A percentile compares a stretch with the other conserved stretches of the same genome.
phyloP scores from a whole-genome alignment of 2,797 vertebrate genomes.

The Amblyraja radiata region DNA sequence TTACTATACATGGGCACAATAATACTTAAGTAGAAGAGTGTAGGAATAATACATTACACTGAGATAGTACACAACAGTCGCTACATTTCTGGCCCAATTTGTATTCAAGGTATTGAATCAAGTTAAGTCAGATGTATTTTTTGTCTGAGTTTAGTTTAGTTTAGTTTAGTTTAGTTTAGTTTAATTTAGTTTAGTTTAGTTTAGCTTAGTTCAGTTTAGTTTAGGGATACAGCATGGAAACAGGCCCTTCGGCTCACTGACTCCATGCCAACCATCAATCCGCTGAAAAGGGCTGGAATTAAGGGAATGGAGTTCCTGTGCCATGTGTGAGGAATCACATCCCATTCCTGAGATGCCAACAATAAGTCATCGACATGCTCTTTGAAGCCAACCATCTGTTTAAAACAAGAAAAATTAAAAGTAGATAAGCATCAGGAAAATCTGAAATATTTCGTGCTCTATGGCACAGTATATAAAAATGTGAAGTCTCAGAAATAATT shows the following conservation, averaged over 20 bases:
- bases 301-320: not conserved
- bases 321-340: not conserved
- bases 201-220: too few relatives aligned
- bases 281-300: not conserved
- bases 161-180: too few relatives aligned
- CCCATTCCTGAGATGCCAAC: not conserved
- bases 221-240: too few relatives aligned
- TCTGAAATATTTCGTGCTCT: not conserved
- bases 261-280: too few relatives aligned
- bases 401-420: not conserved
- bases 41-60: too few relatives aligned
- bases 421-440: not conserved
- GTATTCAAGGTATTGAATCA: too few relatives aligned
- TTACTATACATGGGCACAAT: too few relatives aligned
- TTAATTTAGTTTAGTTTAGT: too few relatives aligned
- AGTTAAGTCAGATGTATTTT: not conserved
- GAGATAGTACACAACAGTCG: too few relatives aligned
- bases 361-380: not conserved
- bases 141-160: not conserved
- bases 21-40: too few relatives aligned
- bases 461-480: not conserved
- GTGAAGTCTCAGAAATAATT: not conserved
- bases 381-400: not conserved
- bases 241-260: too few relatives aligned
- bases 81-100: too few relatives aligned